Base-by-base conservation (phyloP, 2,888 invertebrate genomes). In the Steinernema hermaphroditum region DNA sequence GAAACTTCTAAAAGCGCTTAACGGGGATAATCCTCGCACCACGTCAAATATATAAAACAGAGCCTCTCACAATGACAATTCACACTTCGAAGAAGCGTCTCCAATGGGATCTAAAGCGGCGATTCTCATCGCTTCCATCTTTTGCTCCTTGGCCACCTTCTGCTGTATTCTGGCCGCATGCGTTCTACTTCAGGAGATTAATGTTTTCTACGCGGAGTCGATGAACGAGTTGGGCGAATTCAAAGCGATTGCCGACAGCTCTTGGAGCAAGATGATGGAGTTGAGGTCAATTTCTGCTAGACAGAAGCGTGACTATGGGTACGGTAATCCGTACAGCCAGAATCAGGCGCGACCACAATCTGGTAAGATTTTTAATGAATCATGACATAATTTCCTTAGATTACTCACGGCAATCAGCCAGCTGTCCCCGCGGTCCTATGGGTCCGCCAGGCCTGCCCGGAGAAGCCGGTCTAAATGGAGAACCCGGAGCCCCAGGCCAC, bases 241-340 rank as follows among this genome's bases (percentile, higher is more conserved):
- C 27, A 22, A 6, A 6, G 6, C 22, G 4, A 54, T 54, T 16
- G 54, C 54, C 24, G 19, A 54, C 27, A 27, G 54, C 27, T 22
- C 54, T 27, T 54, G 54, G 54, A 22, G 27, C 54, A 27, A 54
- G 54, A 22, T 54, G 2, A 54, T 22, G 54, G 54, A 54, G 19
- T 22, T 9, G 54, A 54, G 24, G 27, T 2, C 19, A 16, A 6
- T 22, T 6, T 6, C 19, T 9, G 54, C 6, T 8, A 54, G 54
- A 27, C 2, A 6, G 54, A 54, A 24, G 27, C 22, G 54, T 8
- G 27, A 22, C 27, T 54, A 54, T 27, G 54, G 54, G 6, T 46
- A 46, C 37, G 12, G 37, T 37, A 37, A 37, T 12, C 37, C 37
- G 6, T 22, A 22, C 24, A 16, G 27, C 16, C 6, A 22, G 19